Evolutionary conservation across 2,888 invertebrate species (phyloP), one percentile per base, ranked within the genome.

Genomic region (Strigamia transsilvanica): DNA sequence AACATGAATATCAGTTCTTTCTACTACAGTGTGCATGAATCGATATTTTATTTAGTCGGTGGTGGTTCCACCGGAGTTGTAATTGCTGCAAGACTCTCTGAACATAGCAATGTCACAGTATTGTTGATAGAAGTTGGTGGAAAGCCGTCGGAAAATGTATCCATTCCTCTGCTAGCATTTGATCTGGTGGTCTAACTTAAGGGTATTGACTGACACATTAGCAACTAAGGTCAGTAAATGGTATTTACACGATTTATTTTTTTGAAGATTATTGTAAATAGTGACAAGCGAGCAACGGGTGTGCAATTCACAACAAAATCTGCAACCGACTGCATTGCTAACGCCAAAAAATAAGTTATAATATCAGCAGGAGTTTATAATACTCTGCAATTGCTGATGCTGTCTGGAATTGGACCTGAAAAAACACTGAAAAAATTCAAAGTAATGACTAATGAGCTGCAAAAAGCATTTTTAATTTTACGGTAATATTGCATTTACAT

Each of bases 321-420:
- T 80, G 2, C 9, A 12, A 51, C n/a, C n/a, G n/a, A n/a, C n/a
- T n/a, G n/a, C n/a, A n/a, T n/a, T n/a, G n/a, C 51, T 23, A 32
- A 32, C 7, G 80, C 80, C 1, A 21, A n/a, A 51, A 80, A 51
- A 27, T 51, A 80, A 80, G 51, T 80, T 6, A 80, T 80, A 10
- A 4, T 79, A 18, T 79, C 79, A 9, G 79, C 6, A 12, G 79
- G 79, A 38, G 79, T n/a, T 5, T 41, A 51, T 80, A 46, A 21
- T 23, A 80, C 27, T 46, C 80, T 51, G 1, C 42, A 80, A 51
- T 10, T 51, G 13, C 21, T 80, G 4, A 46, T 80, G 51, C 18
- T 80, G 12, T 80, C 80, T 13, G 80, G 80, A 80, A 80, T 80
- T 21, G 80, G 80, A 4, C 80, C 80, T 6, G 51, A 80, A 21